These are phyloP conservation scores for Scaptomyza tumidula DNA, from an alignment of 2,888 invertebrate genomes.

Conservation along the genomic window DNA sequence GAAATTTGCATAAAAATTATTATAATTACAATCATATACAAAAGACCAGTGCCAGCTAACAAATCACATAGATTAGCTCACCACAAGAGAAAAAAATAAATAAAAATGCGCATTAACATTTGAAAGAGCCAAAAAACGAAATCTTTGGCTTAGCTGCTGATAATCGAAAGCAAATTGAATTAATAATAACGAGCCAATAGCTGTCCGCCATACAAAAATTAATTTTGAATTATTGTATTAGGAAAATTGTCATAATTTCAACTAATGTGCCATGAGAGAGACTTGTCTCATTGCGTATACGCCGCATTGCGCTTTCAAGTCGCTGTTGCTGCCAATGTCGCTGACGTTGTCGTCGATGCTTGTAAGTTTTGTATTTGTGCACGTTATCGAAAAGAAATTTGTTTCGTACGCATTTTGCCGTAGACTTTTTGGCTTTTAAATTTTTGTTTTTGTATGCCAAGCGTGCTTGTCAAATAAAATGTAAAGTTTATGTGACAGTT, in stretches of 20 bases:
- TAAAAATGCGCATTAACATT: conserved; percentile 49
- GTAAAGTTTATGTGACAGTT: conserved; percentile 78
- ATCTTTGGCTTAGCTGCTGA: conserved; percentile 53
- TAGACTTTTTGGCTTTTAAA: conserved; percentile 21
- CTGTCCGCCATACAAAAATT: conserved; percentile 57
- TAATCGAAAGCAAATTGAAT: conserved; percentile 77
- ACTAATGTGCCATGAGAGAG: conserved; percentile 65
- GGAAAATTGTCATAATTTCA: conserved; percentile 77
- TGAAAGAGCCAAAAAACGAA: conserved; percentile 36
- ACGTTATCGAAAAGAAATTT: conserved; percentile 74
- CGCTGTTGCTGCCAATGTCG: neutral
- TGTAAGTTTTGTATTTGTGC: conserved; percentile 25
- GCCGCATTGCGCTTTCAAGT: conserved; percentile 34
- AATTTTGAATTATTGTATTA: conserved; percentile 71
- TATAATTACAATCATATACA: conserved; percentile 61
- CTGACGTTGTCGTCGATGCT: too few relatives aligned
- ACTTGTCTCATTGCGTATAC: conserved; percentile 43
- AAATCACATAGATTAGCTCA: conserved; percentile 63
- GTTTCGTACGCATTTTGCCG: conserved; percentile 32
- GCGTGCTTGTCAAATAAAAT: conserved; percentile 79
- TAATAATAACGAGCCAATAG: conserved; percentile 67
- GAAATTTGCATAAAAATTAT: conserved; percentile 48
- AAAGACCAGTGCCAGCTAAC: conserved; percentile 40
- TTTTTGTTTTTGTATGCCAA: conserved; percentile 59
- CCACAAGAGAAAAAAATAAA: neutral